phyloP scores from a whole-genome alignment of 2,888 invertebrate species.

The Homarus gammarus region DNA sequence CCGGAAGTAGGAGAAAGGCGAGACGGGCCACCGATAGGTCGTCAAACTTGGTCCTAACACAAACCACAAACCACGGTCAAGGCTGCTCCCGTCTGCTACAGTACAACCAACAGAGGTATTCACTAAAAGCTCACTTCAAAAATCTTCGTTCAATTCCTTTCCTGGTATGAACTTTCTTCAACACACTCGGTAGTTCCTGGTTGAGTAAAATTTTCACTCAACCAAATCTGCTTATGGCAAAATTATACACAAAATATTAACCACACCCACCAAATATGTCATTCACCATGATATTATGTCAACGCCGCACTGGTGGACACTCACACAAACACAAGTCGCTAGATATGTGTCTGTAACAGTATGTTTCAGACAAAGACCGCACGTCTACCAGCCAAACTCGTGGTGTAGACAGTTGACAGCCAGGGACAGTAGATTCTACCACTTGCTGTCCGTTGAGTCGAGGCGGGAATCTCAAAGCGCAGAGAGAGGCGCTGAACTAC shows the following conservation, averaged over 20 bases:
- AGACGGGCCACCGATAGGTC: too few species aligned
- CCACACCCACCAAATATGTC: not conserved
- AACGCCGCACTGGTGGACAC: not conserved
- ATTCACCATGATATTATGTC: not conserved
- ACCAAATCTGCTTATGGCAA: not conserved
- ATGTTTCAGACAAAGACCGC: not conserved
- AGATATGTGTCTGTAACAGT: not conserved
- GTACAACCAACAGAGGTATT: too few species aligned
- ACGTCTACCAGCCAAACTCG: not conserved
- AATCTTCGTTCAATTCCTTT: too few species aligned
- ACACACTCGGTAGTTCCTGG: not conserved
- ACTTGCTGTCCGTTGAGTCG: conserved; percentile 6
- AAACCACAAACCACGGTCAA: too few species aligned
- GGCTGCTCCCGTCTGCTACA: too few species aligned
- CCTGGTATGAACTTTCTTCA: not conserved
- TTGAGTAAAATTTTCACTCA: not conserved
- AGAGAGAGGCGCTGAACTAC: not conserved
- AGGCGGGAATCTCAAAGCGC: conserved; percentile 11
- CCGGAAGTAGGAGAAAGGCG: too few species aligned
- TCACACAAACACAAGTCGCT: not conserved
- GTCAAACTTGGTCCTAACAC: too few species aligned
- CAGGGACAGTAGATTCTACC: not conserved
- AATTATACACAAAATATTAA: not conserved
- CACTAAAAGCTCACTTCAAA: too few species aligned
- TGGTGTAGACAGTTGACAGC: not conserved